A percentile compares a stretch with the other conserved stretches of the same genome.
Evolutionary conservation across 2,888 invertebrate species (phyloP).

Genomic region (Parascotia fuliginaria): DNA sequence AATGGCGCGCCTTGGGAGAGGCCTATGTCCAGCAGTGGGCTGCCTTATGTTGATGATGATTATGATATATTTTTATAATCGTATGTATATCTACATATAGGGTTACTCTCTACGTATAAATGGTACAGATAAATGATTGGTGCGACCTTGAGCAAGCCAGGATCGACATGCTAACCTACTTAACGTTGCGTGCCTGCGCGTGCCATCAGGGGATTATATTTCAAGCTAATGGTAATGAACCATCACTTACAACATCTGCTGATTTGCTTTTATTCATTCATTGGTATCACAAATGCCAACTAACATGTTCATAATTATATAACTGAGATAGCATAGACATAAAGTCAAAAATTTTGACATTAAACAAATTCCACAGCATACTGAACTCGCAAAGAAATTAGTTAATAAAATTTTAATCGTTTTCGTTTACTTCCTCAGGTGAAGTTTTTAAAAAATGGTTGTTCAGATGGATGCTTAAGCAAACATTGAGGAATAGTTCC

Average conservation of each 20-base stretch:
- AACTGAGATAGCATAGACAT: background rate
- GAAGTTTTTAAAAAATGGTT: slow-evolving; percentile 12
- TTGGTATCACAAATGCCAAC: slow-evolving; percentile 14
- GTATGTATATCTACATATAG: background rate
- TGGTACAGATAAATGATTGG: slow-evolving; percentile 48
- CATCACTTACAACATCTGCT: slow-evolving; percentile 67
- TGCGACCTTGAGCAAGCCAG: slow-evolving; percentile 68
- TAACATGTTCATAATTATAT: slow-evolving; percentile 6
- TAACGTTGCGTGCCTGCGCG: slow-evolving; percentile 72
- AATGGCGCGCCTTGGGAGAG: no score
- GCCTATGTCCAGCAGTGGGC: no score
- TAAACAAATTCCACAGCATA: no score
- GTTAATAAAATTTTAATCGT: no score
- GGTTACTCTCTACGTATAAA: slow-evolving; percentile 2
- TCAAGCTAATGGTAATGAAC: slow-evolving; percentile 57
- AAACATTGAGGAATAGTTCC: slow-evolving; percentile 37
- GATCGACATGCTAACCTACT: slow-evolving; percentile 77
- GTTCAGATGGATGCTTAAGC: slow-evolving; percentile 30
- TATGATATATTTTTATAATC: slow-evolving; percentile 10
- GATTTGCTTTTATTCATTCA: slow-evolving; percentile 32
- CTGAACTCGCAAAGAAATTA: no score
- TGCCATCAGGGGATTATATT: slow-evolving; percentile 67
- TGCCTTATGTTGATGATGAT: no score
- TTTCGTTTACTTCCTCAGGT: no score
- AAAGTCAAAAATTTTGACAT: background rate